phyloP scores from a whole-genome alignment of 2,113 vertebrate species.

The Alouatta palliata region DNA sequence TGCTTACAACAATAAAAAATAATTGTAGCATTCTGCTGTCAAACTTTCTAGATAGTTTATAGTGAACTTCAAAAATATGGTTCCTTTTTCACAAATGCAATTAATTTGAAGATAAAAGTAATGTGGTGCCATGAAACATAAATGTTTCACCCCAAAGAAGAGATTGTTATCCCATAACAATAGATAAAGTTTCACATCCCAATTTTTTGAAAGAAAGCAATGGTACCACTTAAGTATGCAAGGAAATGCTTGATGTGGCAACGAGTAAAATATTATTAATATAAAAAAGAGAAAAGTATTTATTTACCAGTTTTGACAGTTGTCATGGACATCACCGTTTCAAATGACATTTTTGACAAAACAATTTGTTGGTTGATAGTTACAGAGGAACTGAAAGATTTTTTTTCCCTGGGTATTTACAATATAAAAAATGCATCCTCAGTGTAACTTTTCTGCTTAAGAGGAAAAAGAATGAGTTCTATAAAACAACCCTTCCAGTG shows the following conservation, averaged over 20 bases:
- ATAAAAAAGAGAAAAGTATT: conserved; percentile 66
- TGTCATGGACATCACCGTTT: conserved; percentile 78
- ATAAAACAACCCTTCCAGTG: conserved; percentile 34
- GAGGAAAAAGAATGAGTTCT: conserved; percentile 67
- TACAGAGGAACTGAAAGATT: conserved; percentile 63
- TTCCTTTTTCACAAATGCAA: conserved; percentile 53
- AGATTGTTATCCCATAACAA: conserved; percentile 58
- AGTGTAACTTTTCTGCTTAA: conserved; percentile 70
- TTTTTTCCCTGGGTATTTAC: conserved; percentile 70
- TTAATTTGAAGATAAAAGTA: conserved; percentile 58
- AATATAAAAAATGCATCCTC: conserved; percentile 66
- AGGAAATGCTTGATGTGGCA: neutral
- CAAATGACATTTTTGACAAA: conserved; percentile 80
- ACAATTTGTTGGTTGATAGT: conserved; percentile 75
- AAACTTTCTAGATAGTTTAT: conserved; percentile 68
- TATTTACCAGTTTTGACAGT: conserved; percentile 79
- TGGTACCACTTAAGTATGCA: neutral
- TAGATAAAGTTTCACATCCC: neutral
- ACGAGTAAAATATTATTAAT: neutral
- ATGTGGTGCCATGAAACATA: neutral
- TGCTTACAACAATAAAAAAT: conserved; percentile 76
- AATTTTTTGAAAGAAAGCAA: conserved; percentile 67
- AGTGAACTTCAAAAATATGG: conserved; percentile 69
- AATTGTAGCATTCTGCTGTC: conserved; percentile 61
- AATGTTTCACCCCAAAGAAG: neutral